A percentile compares a stretch with the other conserved stretches of the same genome.
phyloP scores from a whole-genome alignment of 1,140 invertebrate species.

The Samia ricini region DNA sequence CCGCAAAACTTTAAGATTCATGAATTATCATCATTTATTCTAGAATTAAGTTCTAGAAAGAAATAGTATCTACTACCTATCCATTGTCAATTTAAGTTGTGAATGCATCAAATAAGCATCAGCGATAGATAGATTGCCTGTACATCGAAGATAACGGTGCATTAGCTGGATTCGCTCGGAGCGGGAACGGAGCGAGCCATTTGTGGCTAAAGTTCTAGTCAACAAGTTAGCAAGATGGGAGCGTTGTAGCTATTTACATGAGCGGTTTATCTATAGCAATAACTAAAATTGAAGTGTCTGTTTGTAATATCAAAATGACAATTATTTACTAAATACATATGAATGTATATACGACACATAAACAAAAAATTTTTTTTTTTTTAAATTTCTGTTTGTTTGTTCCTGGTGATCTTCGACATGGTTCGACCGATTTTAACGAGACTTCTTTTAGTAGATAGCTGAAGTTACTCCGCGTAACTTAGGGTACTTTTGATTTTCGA shows the following conservation, averaged over 20 bases:
- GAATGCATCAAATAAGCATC: constrained; percentile 21
- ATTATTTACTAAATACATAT: too few species aligned
- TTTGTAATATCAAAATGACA: too few species aligned
- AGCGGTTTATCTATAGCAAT: background rate
- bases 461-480: too few species aligned
- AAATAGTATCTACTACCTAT: constrained; percentile 20
- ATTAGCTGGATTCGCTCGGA: constrained; percentile 39
- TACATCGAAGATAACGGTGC: constrained; percentile 29
- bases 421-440: too few species aligned
- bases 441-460: too few species aligned
- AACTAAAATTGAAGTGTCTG: too few species aligned
- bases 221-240: constrained; percentile 22
- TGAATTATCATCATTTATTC: too few species aligned
- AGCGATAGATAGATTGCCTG: constrained; percentile 11
- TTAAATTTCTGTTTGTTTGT: too few species aligned
- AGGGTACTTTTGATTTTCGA: too few species aligned
- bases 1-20: background rate
- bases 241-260: constrained; percentile 10
- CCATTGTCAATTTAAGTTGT: constrained; percentile 13
- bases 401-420: too few species aligned
- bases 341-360: too few species aligned
- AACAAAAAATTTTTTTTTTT: too few species aligned
- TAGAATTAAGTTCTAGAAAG: constrained; percentile 19
- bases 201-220: constrained; percentile 42
- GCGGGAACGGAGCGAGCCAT: constrained; percentile 43